Conservation (phyloP, 2,113 vertebrate species). For the Ceyx melanurus region DNA sequence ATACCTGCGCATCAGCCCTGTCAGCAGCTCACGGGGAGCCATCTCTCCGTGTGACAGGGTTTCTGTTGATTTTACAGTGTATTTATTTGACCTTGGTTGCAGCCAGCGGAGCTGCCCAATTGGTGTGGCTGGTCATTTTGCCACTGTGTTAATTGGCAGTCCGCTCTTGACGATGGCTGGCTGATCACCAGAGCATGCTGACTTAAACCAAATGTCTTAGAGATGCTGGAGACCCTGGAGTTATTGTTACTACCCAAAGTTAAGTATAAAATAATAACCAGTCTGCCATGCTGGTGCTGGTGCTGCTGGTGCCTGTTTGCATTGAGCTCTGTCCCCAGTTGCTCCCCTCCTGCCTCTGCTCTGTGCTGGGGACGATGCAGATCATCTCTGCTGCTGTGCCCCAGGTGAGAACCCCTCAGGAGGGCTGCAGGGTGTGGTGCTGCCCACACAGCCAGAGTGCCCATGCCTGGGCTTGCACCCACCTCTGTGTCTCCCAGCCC, state of each 20-base stretch:
- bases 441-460: fast-evolving
- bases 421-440: neutral
- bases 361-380: neutral
- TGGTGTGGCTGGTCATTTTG: neutral
- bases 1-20: neutral
- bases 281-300: neutral
- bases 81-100: neutral
- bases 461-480: neutral
- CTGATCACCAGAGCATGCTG: neutral
- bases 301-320: neutral
- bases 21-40: neutral
- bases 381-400: neutral
- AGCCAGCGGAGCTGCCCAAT: neutral
- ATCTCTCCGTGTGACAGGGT: neutral
- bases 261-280: neutral
- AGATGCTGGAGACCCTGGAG: neutral
- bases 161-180: neutral
- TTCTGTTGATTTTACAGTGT: neutral
- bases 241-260: neutral
- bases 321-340: neutral
- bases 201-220: neutral
- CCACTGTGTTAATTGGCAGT: neutral
- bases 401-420: neutral
- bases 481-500: neutral
- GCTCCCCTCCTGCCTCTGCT: neutral